Conservation (phyloP, 1,140 invertebrate species). For the Tetraneura akinire region DNA sequence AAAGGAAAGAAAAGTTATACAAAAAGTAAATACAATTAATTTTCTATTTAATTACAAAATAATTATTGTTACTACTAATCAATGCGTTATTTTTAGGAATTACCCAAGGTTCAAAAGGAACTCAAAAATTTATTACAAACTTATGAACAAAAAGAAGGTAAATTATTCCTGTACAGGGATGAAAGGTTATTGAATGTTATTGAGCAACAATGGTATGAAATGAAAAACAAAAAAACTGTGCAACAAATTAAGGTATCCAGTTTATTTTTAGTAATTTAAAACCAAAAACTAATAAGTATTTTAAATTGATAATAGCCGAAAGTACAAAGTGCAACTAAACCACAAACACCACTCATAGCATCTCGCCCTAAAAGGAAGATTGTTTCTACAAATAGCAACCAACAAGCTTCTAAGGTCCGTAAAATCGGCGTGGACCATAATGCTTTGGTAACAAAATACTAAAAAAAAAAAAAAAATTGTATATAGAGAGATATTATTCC, state of each 20-base stretch:
- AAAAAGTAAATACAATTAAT: constrained; percentile 50
- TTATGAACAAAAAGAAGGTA: constrained; percentile 37
- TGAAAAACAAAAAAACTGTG: constrained; percentile 16
- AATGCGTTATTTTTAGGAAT: constrained; percentile 21
- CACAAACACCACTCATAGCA: constrained; percentile 15
- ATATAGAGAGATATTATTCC: constrained; percentile 5
- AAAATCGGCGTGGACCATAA: constrained; percentile 50
- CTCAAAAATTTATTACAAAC: constrained; percentile 25
- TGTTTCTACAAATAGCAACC: not conserved
- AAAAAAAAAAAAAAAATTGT: not conserved
- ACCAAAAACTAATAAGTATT: not conserved
- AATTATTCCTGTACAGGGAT: constrained; percentile 40
- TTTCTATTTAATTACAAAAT: not conserved
- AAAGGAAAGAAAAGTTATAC: constrained; percentile 53
- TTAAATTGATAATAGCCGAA: not conserved
- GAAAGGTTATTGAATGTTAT: constrained; percentile 39
- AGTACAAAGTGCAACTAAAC: not conserved
- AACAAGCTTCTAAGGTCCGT: constrained; percentile 49
- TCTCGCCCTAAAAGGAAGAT: constrained; percentile 32
- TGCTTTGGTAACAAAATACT: constrained; percentile 47
- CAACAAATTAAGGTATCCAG: constrained; percentile 13
- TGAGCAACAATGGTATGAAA: constrained; percentile 42
- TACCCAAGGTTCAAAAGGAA: constrained; percentile 50
- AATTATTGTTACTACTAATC: not conserved
- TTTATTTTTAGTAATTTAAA: not conserved